phyloP scores from a whole-genome alignment of 64 coral and sea anemone species.

The Cladopsammia gracilis region DNA sequence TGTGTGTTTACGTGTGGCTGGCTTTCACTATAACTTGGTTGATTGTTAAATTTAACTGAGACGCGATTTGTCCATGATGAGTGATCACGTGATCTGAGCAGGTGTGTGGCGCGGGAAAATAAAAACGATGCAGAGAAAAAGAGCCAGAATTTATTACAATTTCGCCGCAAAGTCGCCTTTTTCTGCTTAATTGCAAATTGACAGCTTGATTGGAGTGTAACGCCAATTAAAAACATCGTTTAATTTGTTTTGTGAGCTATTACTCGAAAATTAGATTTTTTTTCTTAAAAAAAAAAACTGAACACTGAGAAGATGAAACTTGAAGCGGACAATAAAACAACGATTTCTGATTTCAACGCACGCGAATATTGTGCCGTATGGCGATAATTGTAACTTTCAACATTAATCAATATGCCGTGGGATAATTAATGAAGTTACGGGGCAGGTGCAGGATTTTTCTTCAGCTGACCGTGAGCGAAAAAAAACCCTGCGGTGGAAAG shows the following conservation, averaged over 20 bases:
- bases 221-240: not conserved
- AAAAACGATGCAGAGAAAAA: not conserved
- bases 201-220: not conserved
- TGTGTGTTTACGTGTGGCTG: constrained; percentile 48
- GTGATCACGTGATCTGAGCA: constrained; percentile 24
- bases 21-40: not conserved
- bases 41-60: constrained; percentile 33
- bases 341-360: not conserved
- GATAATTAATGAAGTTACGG: constrained; percentile 39
- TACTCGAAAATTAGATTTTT: not conserved
- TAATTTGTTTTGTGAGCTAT: not conserved
- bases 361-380: constrained; percentile 4
- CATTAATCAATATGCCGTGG: constrained; percentile 44
- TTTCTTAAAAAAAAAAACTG: too few species aligned
- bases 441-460: constrained; percentile 16
- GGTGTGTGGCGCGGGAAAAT: constrained; percentile 28
- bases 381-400: constrained; percentile 45
- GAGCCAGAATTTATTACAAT: not conserved
- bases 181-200: constrained; percentile 1
- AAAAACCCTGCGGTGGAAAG: not conserved
- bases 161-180: not conserved
- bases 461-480: constrained; percentile 12
- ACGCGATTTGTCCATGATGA: constrained; percentile 6
- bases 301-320: not conserved
- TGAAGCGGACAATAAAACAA: not conserved